Evolutionary conservation across 2,113 vertebrate genomes (phyloP).

Genomic region (Himantopus leucocephalus): DNA sequence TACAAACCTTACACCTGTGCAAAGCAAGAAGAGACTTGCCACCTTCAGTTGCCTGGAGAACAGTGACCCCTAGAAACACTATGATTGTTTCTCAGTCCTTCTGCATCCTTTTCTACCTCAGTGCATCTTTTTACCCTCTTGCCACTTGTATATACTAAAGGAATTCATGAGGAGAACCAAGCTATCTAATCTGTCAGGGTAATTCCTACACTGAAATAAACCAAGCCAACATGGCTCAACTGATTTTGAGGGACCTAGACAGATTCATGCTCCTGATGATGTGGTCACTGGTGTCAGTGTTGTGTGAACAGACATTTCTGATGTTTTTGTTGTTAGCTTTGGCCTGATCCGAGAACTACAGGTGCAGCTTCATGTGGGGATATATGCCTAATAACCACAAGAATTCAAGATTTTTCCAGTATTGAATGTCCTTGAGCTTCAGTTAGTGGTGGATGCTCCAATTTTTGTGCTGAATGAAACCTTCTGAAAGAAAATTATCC

Average conservation of each 20-base stretch:
- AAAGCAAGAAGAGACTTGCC: not conserved
- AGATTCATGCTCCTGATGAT: not conserved
- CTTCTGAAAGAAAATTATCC: not conserved
- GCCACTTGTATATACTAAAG: not conserved
- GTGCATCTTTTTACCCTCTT: not conserved
- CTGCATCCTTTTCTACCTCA: not conserved
- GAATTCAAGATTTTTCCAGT: not conserved
- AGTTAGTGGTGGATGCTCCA: not conserved
- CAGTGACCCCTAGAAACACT: not conserved
- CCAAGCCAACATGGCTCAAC: too few relatives aligned
- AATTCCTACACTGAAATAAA: not conserved
- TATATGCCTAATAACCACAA: not conserved
- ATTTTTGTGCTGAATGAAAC: too few relatives aligned
- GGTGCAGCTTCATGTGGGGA: not conserved
- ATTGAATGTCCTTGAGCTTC: not conserved
- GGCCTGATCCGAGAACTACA: too few relatives aligned
- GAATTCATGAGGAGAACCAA: not conserved
- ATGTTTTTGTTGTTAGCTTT: not conserved
- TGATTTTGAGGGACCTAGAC: not conserved
- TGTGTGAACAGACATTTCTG: not conserved
- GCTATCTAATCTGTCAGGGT: not conserved
- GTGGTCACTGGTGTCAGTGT: not conserved
- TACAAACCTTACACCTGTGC: slow-evolving; percentile 13
- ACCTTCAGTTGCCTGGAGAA: not conserved
- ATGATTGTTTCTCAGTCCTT: not conserved